These are phyloP conservation scores for Oryzias dopingdopingensis DNA, from an alignment of 2,797 vertebrate genomes.

Conservation along the genomic window DNA sequence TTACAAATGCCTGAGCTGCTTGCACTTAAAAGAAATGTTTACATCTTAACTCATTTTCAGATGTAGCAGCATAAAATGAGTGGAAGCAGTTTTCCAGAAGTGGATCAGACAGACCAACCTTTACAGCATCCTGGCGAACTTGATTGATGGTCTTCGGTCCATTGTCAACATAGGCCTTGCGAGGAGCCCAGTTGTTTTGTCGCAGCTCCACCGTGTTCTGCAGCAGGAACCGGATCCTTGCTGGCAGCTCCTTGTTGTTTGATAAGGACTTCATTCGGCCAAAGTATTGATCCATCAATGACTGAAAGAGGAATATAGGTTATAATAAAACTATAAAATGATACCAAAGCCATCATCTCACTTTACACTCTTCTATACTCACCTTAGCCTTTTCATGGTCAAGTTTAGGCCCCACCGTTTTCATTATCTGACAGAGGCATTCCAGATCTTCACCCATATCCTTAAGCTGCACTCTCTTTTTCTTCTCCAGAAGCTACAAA, in stretches of 20 bases:
- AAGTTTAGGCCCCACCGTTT: slow-evolving; percentile 98
- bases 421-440: slow-evolving; percentile 99
- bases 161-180: slow-evolving; percentile 98
- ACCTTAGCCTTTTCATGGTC: slow-evolving; percentile 99
- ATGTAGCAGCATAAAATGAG: background rate
- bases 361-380: slow-evolving; percentile 19
- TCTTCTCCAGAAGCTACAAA: slow-evolving; percentile 98
- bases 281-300: slow-evolving; percentile 99
- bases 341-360: background rate
- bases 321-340: background rate
- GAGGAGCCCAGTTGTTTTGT: slow-evolving; percentile 93
- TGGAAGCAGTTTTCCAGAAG: background rate
- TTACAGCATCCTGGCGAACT: slow-evolving; percentile 98
- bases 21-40: too few species aligned
- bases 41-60: too few species aligned
- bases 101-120: slow-evolving; percentile 69
- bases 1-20: too few species aligned
- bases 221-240: slow-evolving; percentile 99
- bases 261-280: slow-evolving; percentile 95
- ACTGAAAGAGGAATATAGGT: slow-evolving; percentile 67
- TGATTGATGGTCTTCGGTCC: slow-evolving; percentile 99
- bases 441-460: slow-evolving; percentile 99
- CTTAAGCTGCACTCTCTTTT: slow-evolving; percentile 97
- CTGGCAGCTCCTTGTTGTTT: slow-evolving; percentile 96
- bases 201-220: slow-evolving; percentile 98